phyloP scores from a whole-genome alignment of 2,888 invertebrate species.

The Idaea dimidiata region DNA sequence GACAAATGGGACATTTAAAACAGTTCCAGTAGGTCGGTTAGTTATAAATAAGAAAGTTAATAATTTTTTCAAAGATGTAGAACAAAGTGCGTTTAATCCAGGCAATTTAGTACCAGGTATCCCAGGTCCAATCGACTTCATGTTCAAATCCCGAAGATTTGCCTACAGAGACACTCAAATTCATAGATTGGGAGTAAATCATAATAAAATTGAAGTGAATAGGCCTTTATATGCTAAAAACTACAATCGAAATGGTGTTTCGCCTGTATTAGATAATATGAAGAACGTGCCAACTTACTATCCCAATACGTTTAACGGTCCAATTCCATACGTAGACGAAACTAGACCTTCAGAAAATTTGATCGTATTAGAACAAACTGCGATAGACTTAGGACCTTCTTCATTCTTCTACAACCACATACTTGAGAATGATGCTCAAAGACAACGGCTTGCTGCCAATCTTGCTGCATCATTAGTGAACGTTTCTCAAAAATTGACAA shows the following conservation, averaged over 20 bases:
- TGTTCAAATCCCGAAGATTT: conserved; percentile 72
- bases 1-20: conserved; percentile 67
- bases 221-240: conserved; percentile 34
- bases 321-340: conserved; percentile 40
- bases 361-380: conserved; percentile 30
- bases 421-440: conserved; percentile 77
- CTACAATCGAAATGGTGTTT: conserved; percentile 38
- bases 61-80: conserved; percentile 74
- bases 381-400: conserved; percentile 76
- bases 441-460: conserved; percentile 19
- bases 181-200: conserved; percentile 42
- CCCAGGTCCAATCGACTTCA: conserved; percentile 72
- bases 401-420: conserved; percentile 85
- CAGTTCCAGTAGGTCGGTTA: conserved; percentile 72
- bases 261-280: conserved; percentile 38
- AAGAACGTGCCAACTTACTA: conserved; percentile 41
- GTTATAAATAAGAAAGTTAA: conserved; percentile 70
- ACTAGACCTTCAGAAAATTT: conserved; percentile 28
- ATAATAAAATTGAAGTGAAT: conserved; percentile 40
- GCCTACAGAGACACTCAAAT: conserved; percentile 80
- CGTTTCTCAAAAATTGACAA: conserved; percentile 2
- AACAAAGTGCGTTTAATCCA: conserved; percentile 74
- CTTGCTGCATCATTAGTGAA: conserved; percentile 13
- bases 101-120: conserved; percentile 60
- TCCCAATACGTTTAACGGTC: conserved; percentile 44